Evolutionary conservation across 2,888 invertebrate genomes (phyloP), one percentile per base, ranked within the genome.

Genomic region (Himalopsyche tibetana): DNA sequence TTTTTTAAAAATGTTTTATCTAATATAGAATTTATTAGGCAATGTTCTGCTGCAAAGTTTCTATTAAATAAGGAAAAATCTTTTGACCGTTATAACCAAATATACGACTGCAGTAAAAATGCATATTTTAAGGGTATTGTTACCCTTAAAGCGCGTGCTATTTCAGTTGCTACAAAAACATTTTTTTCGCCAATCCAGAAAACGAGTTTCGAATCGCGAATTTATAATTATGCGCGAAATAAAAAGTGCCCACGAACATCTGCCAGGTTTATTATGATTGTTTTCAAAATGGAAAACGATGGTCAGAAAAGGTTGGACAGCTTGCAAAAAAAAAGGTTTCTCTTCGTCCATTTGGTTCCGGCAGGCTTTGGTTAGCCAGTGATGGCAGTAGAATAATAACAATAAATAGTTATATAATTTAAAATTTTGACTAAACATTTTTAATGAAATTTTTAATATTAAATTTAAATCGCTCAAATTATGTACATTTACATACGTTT

Each of bases 261-360:
- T 85, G 85, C 84, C 82, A 56, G 82, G 84, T 84, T 84, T 84
- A 86, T 84, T 86, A 42, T 86, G 63, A 84, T 86, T 82, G 84
- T 84, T 84, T 85, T 85, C 85, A 83, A 85, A 85, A 85, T 85
- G 80, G 85, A 85, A 85, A 85, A 83, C 74, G 85, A 85, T 85
- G 85, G 85, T 82, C 83, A 83, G 15, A 74, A 83, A 85, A 69
- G 83, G 85, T 82, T 80, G 63, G 19, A 82, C 63, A 63, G 63
- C 63, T 63, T 63, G 63, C 63, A 19, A 63, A 63, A 63, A n/a
- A 55, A 63, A 63, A 28, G 63, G n/a, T 63, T 63, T 28, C 2
- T 63, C 63, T n/a, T 12, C 15, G 3, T 15, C 51, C 15, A 28
- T 63, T 63, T 63, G 63, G 63, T 63, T 63, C 63, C 63, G 63